Base-by-base conservation (phyloP, 2,888 invertebrate genomes). In the Octodonta nipae region DNA sequence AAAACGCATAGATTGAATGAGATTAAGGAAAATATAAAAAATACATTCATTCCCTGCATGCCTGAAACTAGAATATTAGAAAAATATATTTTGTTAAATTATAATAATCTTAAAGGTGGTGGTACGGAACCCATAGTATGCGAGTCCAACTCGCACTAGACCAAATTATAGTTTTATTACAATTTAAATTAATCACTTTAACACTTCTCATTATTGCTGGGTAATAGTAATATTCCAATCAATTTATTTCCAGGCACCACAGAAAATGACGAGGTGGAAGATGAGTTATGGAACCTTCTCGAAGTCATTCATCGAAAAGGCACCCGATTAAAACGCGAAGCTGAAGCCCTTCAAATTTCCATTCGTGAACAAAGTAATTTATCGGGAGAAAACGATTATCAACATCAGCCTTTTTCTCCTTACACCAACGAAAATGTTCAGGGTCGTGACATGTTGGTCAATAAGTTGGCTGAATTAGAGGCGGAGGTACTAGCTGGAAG, bases 231-330 rank as follows among this genome's bases (percentile, higher is more conserved):
- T n/a, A n/a, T n/a, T n/a, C n/a, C n/a, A n/a, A n/a, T n/a, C n/a
- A n/a, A n/a, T n/a, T n/a, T n/a, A n/a, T 11, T 34, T 39, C 8
- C 34, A 43, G 43, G 41, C 10, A 35, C 28, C 5, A 24, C 36
- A 8, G 43, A 43, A 16, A 35, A 22, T 15, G 43, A 43, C 30
- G 41, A 43, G 17, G 36, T 36, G 25, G 43, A 43, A 29, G 43
- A 86, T 58, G 87, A 87, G 54, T 66, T 88, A 30, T 82, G 84
- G 77, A 83, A 83, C 51, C 68, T 88, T 27, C 68, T 88, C 48
- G 87, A 88, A 58, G 79, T 85, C 52, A 87, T 88, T 51, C 85
- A 87, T 53, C 70, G 81, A 37, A 84, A 78, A 51, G 74, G 86
- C 47, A 68, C 69, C 7, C 58, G 69, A 34, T 64, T 72, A 41